These are phyloP conservation scores for Andrena marginata DNA, from an alignment of 2,888 invertebrate species.

Conservation along the genomic window DNA sequence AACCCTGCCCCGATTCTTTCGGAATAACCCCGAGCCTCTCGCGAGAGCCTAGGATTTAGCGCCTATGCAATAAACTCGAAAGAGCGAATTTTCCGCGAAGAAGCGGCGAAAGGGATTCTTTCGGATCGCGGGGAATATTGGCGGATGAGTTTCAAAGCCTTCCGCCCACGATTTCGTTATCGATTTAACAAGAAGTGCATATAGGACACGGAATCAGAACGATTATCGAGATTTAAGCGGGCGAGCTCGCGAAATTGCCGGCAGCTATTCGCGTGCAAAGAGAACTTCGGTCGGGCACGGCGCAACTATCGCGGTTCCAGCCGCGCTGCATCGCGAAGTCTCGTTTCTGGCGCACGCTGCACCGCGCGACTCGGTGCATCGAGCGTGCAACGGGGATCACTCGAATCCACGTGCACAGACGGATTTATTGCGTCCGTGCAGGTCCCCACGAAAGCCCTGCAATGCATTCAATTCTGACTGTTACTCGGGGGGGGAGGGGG, in stretches of 20 bases:
- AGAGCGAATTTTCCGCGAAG: too few species aligned
- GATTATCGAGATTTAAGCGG: constrained; percentile 1
- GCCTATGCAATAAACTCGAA: too few species aligned
- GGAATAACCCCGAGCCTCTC: too few species aligned
- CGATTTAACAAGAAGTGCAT: neutral
- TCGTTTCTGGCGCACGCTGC: constrained; percentile 27
- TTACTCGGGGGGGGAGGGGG: neutral
- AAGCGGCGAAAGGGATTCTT: too few species aligned
- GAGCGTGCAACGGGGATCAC: constrained; percentile 25
- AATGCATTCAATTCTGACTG: constrained; percentile 23
- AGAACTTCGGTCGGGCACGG: neutral
- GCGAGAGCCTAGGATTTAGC: too few species aligned
- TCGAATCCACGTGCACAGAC: constrained; percentile 36
- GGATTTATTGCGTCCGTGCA: constrained; percentile 50
- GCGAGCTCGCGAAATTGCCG: neutral
- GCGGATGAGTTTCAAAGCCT: too few species aligned
- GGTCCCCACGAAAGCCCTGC: constrained; percentile 27
- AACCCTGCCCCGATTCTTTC: too few species aligned
- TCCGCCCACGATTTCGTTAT: neutral
- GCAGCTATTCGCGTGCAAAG: constrained; percentile 8
- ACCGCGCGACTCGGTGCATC: constrained; percentile 21
- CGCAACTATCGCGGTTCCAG: constrained; percentile 16
- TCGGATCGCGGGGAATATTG: too few species aligned
- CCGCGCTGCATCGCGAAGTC: constrained; percentile 18
- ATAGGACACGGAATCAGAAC: neutral